These are phyloP conservation scores for Drosophila pachea DNA, from an alignment of 1,140 invertebrate species.

Conservation along the genomic window DNA sequence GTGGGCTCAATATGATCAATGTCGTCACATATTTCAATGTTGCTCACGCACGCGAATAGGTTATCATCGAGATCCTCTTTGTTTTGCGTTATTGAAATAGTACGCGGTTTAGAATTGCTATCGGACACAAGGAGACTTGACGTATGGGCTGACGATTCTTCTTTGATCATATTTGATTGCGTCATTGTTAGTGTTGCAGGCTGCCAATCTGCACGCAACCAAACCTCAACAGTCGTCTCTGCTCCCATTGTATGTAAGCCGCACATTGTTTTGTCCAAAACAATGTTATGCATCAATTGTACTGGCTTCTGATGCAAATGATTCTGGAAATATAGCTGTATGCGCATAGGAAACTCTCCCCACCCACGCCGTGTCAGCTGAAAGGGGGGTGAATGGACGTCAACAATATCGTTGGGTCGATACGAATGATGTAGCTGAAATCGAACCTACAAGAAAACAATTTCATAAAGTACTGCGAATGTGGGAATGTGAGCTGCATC, in stretches of 20 bases:
- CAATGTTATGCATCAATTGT: constrained; percentile 89
- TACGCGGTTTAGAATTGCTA: constrained; percentile 43
- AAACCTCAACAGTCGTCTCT: constrained; percentile 87
- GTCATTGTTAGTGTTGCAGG: not conserved
- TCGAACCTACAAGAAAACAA: constrained; percentile 79
- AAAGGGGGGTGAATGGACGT: constrained; percentile 89
- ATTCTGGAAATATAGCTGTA: constrained; percentile 89
- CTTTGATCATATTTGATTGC: not conserved
- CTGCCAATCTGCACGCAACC: constrained; percentile 80
- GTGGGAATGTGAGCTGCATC: not conserved
- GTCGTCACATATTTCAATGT: constrained; percentile 59
- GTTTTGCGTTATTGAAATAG: constrained; percentile 64
- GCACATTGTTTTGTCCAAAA: constrained; percentile 90
- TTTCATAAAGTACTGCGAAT: not conserved
- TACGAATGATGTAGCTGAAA: constrained; percentile 93
- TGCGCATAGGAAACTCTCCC: constrained; percentile 92
- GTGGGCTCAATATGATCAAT: constrained; percentile 72
- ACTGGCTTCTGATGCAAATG: constrained; percentile 86
- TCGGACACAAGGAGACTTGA: not conserved
- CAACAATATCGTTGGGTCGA: constrained; percentile 91
- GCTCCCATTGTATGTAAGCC: constrained; percentile 91
- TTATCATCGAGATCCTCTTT: constrained; percentile 75
- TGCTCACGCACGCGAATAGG: constrained; percentile 65
- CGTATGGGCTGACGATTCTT: not conserved
- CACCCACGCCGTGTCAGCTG: constrained; percentile 90